phyloP scores from a whole-genome alignment of 2,797 vertebrate species.

The Dromococcyx pavoninus region DNA sequence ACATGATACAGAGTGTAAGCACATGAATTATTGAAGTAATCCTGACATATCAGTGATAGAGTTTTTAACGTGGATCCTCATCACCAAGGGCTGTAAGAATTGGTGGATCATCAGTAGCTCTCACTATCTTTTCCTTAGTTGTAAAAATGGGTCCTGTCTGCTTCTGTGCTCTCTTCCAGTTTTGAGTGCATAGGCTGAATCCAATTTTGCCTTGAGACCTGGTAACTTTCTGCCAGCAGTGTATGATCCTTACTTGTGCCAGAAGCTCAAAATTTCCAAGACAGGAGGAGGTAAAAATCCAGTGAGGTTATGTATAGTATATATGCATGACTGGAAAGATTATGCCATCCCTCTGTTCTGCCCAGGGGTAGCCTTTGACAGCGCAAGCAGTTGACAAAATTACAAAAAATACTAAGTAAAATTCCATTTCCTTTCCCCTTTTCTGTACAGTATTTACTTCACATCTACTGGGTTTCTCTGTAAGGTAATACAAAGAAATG shows the following conservation, averaged over 20 bases:
- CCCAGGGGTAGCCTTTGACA: background rate
- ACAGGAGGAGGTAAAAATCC: background rate
- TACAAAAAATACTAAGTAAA: background rate
- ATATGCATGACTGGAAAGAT: background rate
- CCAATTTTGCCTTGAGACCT: background rate
- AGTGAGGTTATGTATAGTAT: background rate
- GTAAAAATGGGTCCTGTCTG: background rate
- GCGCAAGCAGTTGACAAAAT: background rate
- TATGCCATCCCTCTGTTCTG: background rate
- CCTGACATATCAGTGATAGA: background rate
- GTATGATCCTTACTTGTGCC: background rate
- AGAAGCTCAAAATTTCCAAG: background rate
- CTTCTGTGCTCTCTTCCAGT: background rate
- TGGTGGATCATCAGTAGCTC: background rate
- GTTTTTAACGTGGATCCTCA: background rate
- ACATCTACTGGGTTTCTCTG: background rate
- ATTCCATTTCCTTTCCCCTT: background rate
- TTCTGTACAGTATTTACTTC: background rate
- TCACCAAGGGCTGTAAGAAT: background rate
- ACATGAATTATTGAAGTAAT: constrained; percentile 6
- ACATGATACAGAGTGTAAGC: background rate
- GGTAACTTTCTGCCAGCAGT: background rate
- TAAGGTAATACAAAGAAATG: background rate
- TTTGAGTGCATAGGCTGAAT: background rate
- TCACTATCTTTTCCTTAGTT: background rate